phyloP scores from a whole-genome alignment of 1,140 invertebrate genomes.

The Drosophila lacertosa region DNA sequence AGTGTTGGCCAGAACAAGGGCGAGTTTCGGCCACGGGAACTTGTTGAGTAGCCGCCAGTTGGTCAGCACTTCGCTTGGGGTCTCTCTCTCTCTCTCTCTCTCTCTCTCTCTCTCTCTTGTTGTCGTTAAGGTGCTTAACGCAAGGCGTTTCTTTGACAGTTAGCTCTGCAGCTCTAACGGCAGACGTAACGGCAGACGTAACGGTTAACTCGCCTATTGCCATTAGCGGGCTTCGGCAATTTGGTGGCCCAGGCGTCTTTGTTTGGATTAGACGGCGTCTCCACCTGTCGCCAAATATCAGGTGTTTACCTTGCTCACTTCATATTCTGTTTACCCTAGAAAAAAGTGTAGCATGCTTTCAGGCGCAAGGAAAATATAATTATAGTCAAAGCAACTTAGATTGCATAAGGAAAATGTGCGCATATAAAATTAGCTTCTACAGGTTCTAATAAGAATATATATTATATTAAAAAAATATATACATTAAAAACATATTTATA shows the following conservation, averaged over 20 bases:
- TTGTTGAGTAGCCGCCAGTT: slow-evolving; percentile 61
- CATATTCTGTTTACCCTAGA: too few species aligned
- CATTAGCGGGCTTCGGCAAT: slow-evolving; percentile 54
- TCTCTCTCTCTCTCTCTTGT: not conserved
- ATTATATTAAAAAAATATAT: too few species aligned
- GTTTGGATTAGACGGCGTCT: slow-evolving; percentile 24
- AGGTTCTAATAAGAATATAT: too few species aligned
- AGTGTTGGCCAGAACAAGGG: not conserved
- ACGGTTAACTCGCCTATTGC: slow-evolving; percentile 8
- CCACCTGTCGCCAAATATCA: slow-evolving; percentile 1
- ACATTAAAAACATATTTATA: too few species aligned
- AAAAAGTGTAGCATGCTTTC: too few species aligned
- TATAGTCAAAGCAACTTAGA: too few species aligned
- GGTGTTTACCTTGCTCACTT: too few species aligned
- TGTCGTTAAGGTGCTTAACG: slow-evolving; percentile 76
- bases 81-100: not conserved
- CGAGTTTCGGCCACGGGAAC: slow-evolving; percentile 9
- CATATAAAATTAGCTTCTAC: too few species aligned
- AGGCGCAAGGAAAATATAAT: too few species aligned
- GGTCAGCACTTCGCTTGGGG: slow-evolving; percentile 17
- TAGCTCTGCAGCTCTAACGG: slow-evolving; percentile 31
- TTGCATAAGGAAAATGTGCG: too few species aligned
- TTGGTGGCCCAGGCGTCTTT: slow-evolving; percentile 45
- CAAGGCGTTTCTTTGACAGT: slow-evolving; percentile 57
- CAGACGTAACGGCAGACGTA: slow-evolving; percentile 2